These are phyloP conservation scores for Chlorodrepanis virens DNA, from an alignment of 2,113 vertebrate genomes.

Conservation along the genomic window DNA sequence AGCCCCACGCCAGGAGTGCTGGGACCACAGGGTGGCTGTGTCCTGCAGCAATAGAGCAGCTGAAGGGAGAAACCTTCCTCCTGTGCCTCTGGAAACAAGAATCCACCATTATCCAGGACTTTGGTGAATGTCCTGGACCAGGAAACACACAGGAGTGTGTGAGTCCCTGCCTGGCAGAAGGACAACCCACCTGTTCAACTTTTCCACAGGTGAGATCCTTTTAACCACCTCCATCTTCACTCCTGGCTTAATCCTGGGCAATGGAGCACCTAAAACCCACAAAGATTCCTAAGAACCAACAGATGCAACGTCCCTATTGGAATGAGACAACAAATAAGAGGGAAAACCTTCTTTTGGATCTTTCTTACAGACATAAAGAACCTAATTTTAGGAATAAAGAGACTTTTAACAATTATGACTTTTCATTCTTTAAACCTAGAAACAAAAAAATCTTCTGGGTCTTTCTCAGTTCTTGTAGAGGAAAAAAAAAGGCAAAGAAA, in stretches of 20 bases:
- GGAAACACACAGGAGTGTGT: neutral
- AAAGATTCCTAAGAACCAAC: neutral
- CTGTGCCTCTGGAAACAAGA: neutral
- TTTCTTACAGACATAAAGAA: neutral
- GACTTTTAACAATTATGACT: neutral
- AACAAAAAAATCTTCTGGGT: neutral
- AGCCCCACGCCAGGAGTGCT: neutral
- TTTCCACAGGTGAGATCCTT: neutral
- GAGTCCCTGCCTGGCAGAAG: neutral
- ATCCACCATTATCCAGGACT: neutral
- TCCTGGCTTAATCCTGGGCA: neutral
- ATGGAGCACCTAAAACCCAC: neutral
- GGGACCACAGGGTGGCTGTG: rapidly evolving
- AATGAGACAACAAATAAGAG: neutral
- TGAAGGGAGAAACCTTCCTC: neutral
- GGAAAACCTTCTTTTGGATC: neutral
- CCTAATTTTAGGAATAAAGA: neutral
- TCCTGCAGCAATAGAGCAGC: rapidly evolving
- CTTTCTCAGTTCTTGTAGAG: neutral
- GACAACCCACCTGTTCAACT: neutral
- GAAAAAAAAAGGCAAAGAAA: neutral
- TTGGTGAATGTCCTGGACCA: neutral
- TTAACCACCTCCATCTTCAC: rapidly evolving
- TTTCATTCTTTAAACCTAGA: neutral
- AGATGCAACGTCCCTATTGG: neutral